Evolutionary conservation across 1,140 invertebrate species (phyloP).

Genomic region (Ostrea edulis): DNA sequence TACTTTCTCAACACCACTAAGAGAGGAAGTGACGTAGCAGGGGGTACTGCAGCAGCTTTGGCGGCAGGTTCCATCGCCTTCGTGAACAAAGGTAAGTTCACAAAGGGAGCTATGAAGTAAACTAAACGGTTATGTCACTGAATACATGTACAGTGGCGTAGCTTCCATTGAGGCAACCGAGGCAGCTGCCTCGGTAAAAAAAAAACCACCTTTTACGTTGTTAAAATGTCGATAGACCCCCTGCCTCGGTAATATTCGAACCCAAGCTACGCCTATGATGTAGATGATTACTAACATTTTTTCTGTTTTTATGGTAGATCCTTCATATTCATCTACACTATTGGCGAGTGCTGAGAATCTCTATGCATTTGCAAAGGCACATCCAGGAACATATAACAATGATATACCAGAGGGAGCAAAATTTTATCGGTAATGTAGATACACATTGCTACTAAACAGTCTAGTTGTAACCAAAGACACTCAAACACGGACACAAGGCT

Average conservation of each 20-base stretch:
- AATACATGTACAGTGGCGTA: too few species aligned
- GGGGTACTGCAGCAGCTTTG: conserved; percentile 84
- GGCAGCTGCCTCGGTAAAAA: too few species aligned
- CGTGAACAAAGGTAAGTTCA: conserved; percentile 72
- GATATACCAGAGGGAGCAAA: conserved; percentile 81
- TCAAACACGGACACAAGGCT: too few species aligned
- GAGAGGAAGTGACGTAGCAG: conserved; percentile 84
- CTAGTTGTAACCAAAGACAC: too few species aligned
- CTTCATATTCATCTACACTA: conserved; percentile 80
- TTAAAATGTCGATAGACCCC: too few species aligned
- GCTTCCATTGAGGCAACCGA: too few species aligned
- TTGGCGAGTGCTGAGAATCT: conserved; percentile 82
- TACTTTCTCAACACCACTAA: conserved; percentile 82
- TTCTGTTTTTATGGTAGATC: conserved; percentile 71
- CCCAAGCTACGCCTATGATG: too few species aligned
- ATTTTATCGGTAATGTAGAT: conserved; percentile 81
- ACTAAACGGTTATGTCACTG: too few species aligned
- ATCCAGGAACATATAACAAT: conserved; percentile 83
- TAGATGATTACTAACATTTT: too few species aligned
- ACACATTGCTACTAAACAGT: conserved; percentile 23
- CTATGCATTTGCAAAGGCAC: conserved; percentile 83
- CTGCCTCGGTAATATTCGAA: too few species aligned
- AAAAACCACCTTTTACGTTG: too few species aligned
- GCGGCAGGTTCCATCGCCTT: conserved; percentile 82
- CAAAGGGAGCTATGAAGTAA: too few species aligned